These are phyloP conservation scores for Apis mellifera DNA, from an alignment of 1,140 invertebrate genomes.

Conservation along the genomic window Amel_HAv3.1 CM009932.2:6200501-6201000, in stretches of 20 bases:
- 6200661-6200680: background rate
- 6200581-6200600: conserved; percentile 43
- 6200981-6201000: background rate
- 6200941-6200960: background rate
- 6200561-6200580: conserved; percentile 37
- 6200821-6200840: conserved; percentile 43
- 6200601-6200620: conserved; percentile 57
- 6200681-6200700: background rate
- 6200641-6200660: background rate
- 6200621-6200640: conserved; percentile 57
- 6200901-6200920: conserved; percentile 42
- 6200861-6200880: conserved; percentile 47
- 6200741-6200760: conserved; percentile 26
- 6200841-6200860: conserved; percentile 41
- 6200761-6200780: conserved; percentile 17
- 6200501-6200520: no score
- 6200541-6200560: background rate
- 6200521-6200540: background rate
- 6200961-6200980: background rate
- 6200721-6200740: conserved; percentile 23
- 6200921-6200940: conserved; percentile 27
- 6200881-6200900: conserved; percentile 48
- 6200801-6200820: conserved; percentile 7
- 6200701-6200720: conserved; percentile 6
- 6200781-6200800: conserved; percentile 28